phyloP scores from a whole-genome alignment of 1,140 invertebrate species.

The Sarcophaga peregrina region DNA sequence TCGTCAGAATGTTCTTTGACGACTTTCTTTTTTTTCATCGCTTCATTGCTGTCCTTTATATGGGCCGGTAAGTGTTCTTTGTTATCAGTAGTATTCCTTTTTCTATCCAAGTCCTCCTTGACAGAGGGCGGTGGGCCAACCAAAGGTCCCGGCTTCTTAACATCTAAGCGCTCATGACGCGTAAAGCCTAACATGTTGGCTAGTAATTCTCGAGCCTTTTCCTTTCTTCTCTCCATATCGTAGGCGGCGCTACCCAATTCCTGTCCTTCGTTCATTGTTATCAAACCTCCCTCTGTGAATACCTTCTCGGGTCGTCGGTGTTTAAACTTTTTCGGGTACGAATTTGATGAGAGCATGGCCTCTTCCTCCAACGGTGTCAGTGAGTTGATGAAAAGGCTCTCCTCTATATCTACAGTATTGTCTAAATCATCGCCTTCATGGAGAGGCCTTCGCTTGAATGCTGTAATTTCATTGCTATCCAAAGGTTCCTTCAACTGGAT shows the following conservation, averaged over 20 bases:
- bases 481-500: conserved; percentile 26
- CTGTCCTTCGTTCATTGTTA: conserved; percentile 66
- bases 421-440: conserved; percentile 46
- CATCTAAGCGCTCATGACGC: conserved; percentile 86
- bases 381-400: conserved; percentile 56
- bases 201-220: conserved; percentile 50
- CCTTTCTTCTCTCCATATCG: conserved; percentile 66
- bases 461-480: conserved; percentile 36
- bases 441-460: conserved; percentile 49
- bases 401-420: conserved; percentile 51
- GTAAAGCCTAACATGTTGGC: conserved; percentile 77
- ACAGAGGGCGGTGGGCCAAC: conserved; percentile 71
- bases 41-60: conserved; percentile 59
- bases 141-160: conserved; percentile 92
- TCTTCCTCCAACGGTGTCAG: conserved; percentile 62
- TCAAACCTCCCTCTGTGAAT: conserved; percentile 75
- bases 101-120: conserved; percentile 48
- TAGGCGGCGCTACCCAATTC: conserved; percentile 51
- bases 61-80: conserved; percentile 63
- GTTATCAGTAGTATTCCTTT: conserved; percentile 47
- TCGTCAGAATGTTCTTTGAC: conserved; percentile 62
- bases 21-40: conserved; percentile 62
- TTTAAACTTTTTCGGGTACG: conserved; percentile 49
- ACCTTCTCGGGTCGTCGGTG: conserved; percentile 58
- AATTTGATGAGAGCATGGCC: conserved; percentile 61